These are phyloP conservation scores for Darevskia mixta DNA, from an alignment of 2,797 vertebrate genomes.

Conservation along the genomic window DNA sequence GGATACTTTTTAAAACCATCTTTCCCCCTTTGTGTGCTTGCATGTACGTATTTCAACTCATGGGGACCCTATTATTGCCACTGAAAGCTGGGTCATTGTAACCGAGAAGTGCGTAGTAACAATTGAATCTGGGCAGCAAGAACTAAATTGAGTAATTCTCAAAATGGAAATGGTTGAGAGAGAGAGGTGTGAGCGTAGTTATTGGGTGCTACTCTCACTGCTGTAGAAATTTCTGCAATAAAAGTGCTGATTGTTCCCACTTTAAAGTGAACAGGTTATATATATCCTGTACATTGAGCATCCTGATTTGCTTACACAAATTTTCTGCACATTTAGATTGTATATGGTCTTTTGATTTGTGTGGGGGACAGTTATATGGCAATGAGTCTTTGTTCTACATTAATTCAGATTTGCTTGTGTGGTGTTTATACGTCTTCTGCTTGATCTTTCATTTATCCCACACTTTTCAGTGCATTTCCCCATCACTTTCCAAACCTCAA, in stretches of 20 bases:
- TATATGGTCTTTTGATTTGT: too few relatives aligned
- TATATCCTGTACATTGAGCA: background rate
- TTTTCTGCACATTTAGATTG: too few relatives aligned
- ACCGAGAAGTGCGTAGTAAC: background rate
- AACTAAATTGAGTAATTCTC: background rate
- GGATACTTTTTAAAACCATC: constrained; percentile 14
- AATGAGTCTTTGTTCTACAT: too few relatives aligned
- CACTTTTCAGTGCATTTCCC: too few relatives aligned
- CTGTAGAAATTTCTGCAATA: background rate
- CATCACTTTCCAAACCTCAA: too few relatives aligned
- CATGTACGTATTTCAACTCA: background rate
- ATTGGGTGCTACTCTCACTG: background rate
- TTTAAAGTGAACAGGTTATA: constrained; percentile 15
- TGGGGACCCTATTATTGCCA: background rate
- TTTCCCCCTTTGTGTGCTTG: constrained; percentile 18
- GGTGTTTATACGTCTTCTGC: too few relatives aligned
- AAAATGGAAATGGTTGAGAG: background rate
- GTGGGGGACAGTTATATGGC: too few relatives aligned
- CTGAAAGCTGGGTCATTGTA: constrained; percentile 4
- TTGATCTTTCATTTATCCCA: too few relatives aligned
- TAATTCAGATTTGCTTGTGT: too few relatives aligned
- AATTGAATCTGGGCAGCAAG: background rate
- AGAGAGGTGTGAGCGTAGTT: too few relatives aligned
- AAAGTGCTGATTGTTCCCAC: background rate
- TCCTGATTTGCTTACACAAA: too few relatives aligned